A percentile compares a stretch with the other conserved stretches of the same genome.
Evolutionary conservation across 2,797 vertebrate species (phyloP).

Genomic region (Astyanax mexicanus): DNA sequence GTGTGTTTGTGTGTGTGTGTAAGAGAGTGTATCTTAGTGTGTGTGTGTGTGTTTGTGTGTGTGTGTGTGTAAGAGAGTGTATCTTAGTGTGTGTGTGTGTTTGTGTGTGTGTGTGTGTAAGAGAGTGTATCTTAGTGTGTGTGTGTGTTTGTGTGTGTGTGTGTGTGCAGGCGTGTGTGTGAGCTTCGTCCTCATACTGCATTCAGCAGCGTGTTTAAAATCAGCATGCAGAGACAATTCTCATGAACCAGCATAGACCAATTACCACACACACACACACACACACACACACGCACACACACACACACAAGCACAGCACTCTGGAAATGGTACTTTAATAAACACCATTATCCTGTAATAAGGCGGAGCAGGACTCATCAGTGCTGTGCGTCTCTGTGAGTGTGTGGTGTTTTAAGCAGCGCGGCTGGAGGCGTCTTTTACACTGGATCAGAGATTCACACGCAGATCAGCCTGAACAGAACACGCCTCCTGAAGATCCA

Average conservation of each 20-base stretch:
- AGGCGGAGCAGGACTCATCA: constrained; percentile 7
- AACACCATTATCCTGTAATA: constrained; percentile 27
- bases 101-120: too few relatives aligned
- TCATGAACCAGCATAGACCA: constrained; percentile 12
- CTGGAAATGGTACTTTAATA: background rate
- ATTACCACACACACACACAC: background rate
- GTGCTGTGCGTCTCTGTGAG: background rate
- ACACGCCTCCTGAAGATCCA: too few relatives aligned
- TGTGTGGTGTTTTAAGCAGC: background rate
- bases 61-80: too few relatives aligned
- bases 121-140: too few relatives aligned
- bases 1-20: too few relatives aligned
- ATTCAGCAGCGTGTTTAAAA: constrained; percentile 14
- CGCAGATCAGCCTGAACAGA: too few relatives aligned
- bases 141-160: constrained; percentile 1
- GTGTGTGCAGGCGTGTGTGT: background rate
- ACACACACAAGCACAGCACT: background rate
- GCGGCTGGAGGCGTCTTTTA: background rate
- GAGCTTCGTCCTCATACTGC: background rate
- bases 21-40: too few relatives aligned
- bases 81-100: too few relatives aligned
- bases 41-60: too few relatives aligned
- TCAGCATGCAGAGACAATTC: constrained; percentile 16
- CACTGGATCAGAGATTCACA: too few relatives aligned
- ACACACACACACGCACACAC: constrained; percentile 30